Conservation (phyloP, 2,888 invertebrate species). For the Diarsia mendica region DNA sequence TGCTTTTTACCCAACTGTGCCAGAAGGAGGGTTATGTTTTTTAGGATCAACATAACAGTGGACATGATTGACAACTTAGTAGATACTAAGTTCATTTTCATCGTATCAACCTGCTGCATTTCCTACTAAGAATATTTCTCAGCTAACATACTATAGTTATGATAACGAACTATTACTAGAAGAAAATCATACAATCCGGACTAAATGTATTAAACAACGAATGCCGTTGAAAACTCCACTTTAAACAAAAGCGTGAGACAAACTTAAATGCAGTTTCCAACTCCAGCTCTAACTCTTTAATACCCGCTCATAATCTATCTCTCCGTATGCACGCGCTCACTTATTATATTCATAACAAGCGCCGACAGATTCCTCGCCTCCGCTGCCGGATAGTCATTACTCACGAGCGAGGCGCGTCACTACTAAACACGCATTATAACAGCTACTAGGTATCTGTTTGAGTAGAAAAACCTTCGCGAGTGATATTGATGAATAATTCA, state of each 20-base stretch:
- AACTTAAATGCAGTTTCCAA: constrained; percentile 50
- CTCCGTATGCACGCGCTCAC: constrained; percentile 38
- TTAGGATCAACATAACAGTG: background rate
- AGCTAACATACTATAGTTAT: background rate
- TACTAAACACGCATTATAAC: constrained; percentile 64
- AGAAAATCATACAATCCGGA: background rate
- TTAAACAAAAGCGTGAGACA: constrained; percentile 25
- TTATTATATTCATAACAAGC: constrained; percentile 61
- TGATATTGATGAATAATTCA: constrained; percentile 67
- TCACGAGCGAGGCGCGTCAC: constrained; percentile 53
- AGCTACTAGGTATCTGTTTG: constrained; percentile 61
- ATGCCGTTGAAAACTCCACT: background rate
- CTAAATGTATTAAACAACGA: background rate
- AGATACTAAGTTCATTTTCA: background rate
- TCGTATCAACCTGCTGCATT: background rate
- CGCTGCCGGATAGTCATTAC: constrained; percentile 49
- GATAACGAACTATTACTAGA: background rate
- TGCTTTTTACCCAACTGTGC: too few relatives aligned
- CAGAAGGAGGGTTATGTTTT: background rate
- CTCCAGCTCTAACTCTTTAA: constrained; percentile 34
- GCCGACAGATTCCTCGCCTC: constrained; percentile 53
- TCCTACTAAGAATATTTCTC: background rate
- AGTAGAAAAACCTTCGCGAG: constrained; percentile 65
- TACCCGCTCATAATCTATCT: constrained; percentile 41
- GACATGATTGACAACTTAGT: background rate